Evolutionary conservation across 2,113 vertebrate genomes (phyloP).

Genomic region (Dicerorhinus sumatrensis): DNA sequence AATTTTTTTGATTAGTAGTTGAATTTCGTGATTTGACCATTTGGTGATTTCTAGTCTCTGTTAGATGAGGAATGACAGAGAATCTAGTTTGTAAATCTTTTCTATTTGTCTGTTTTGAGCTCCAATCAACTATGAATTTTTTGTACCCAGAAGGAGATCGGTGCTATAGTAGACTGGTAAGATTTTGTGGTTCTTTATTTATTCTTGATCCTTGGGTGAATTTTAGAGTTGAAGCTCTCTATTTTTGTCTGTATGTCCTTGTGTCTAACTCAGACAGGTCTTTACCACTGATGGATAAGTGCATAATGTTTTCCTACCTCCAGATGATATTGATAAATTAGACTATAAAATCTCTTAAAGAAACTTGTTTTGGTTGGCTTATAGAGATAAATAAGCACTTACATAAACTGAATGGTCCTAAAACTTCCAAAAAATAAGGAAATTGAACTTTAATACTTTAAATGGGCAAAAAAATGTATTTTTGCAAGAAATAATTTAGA

Average conservation of each 20-base stretch:
- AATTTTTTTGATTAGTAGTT: neutral
- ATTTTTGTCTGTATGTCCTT: neutral
- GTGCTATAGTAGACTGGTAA: neutral
- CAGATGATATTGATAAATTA: conserved; percentile 43
- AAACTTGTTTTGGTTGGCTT: neutral
- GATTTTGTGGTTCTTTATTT: neutral
- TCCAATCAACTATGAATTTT: neutral
- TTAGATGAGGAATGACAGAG: neutral
- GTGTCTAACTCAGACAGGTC: neutral
- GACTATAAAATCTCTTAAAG: neutral
- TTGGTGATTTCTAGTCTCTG: neutral
- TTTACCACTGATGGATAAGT: neutral
- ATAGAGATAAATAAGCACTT: conserved; percentile 49
- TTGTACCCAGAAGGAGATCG: neutral
- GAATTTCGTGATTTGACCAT: neutral
- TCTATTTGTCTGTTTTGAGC: neutral
- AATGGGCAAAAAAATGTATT: neutral
- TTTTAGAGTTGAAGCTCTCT: neutral
- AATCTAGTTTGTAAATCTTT: neutral
- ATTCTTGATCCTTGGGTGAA: neutral
- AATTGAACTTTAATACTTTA: conserved; percentile 41
- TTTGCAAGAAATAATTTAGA: conserved; percentile 44
- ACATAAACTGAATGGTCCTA: neutral
- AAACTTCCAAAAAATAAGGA: conserved; percentile 45
- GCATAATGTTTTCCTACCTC: neutral